Evolutionary conservation across 1,140 invertebrate genomes (phyloP).

Genomic region (Hylaeus anthracinus): DNA sequence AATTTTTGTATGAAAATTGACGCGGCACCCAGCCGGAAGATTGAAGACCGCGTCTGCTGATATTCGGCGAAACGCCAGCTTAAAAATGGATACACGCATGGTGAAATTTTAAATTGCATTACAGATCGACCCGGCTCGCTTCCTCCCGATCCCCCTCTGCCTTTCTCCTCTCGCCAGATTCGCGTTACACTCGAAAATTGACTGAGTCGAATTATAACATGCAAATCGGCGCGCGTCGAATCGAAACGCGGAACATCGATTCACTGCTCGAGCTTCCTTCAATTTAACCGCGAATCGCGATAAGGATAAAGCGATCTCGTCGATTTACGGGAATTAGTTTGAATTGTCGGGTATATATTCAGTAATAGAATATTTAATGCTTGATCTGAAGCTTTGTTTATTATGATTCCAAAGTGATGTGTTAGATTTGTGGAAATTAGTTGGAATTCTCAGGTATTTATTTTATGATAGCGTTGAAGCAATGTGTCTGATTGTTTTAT

Average conservation of each 20-base stretch:
- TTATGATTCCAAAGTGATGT: too few species aligned
- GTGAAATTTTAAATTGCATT: slow-evolving; percentile 10
- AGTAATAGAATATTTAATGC: too few species aligned
- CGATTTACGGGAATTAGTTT: too few species aligned
- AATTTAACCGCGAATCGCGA: neutral
- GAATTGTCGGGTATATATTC: too few species aligned
- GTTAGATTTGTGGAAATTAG: too few species aligned
- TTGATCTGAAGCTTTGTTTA: too few species aligned
- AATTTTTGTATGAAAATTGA: slow-evolving; percentile 37
- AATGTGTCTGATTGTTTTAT: too few species aligned
- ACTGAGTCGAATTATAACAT: neutral
- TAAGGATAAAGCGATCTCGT: neutral
- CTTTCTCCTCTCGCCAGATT: too few species aligned
- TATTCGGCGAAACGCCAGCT: slow-evolving; percentile 12
- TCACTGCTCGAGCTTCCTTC: neutral
- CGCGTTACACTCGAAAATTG: neutral
- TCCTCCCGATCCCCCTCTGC: too few species aligned
- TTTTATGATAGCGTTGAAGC: too few species aligned
- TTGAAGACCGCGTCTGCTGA: slow-evolving; percentile 7
- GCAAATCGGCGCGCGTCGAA: neutral
- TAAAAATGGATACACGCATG: slow-evolving; percentile 23
- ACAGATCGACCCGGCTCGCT: neutral
- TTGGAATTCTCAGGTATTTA: too few species aligned
- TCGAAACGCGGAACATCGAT: neutral
- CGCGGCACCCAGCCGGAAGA: slow-evolving; percentile 1